Base-by-base conservation (phyloP, 1,140 invertebrate genomes). In the Ectropis grisescens region DNA sequence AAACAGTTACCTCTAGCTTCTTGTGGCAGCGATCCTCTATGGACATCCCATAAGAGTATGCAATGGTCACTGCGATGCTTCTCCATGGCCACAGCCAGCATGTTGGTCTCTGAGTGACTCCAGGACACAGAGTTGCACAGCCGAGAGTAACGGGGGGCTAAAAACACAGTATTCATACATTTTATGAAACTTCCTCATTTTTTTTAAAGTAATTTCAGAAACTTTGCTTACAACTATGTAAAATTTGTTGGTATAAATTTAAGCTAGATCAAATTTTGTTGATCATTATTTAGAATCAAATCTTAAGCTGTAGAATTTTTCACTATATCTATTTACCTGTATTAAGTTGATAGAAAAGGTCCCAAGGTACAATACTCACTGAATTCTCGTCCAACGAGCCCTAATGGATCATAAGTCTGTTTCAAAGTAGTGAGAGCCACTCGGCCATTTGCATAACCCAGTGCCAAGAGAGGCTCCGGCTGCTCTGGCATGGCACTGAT, bases 111-210 rank as follows among this genome's bases (percentile, higher is more conserved):
- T n/a, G 86, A 64, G n/a, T 89, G 90, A 81, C 93, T 96, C 94
- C 95, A 98, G 16, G 90, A 86, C 2, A 98, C 84, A n/a, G 90
- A 87, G 37, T 94, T 94, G 62, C 95, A 97, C 53, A 91, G 89
- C 14, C 95, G 83, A 19, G 90, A 85, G 75, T 93, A 91, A 35
- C 91, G 89, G 1, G 93, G 90, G 33, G 88, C 93, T 94, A 22
- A 5, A 31, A n/a, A n/a, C n/a, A n/a, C n/a, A n/a, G n/a, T n/a
- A n/a, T n/a, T n/a, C n/a, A n/a, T 6, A 9, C 16, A 7, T 11
- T 8, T 22, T 1, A 11, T 10, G 10, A 19, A 13, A 19, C 7
- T 22, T 32, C 4, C 10, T 15, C 7, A 32, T 32, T 7, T 7
- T 11, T 32, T 23, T 8, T 7, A 19, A 22, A 32, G 6, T 32